A percentile compares a stretch with the other conserved stretches of the same genome.
Conservation (phyloP, 2,797 vertebrate species). For the Sardinella longiceps region DNA sequence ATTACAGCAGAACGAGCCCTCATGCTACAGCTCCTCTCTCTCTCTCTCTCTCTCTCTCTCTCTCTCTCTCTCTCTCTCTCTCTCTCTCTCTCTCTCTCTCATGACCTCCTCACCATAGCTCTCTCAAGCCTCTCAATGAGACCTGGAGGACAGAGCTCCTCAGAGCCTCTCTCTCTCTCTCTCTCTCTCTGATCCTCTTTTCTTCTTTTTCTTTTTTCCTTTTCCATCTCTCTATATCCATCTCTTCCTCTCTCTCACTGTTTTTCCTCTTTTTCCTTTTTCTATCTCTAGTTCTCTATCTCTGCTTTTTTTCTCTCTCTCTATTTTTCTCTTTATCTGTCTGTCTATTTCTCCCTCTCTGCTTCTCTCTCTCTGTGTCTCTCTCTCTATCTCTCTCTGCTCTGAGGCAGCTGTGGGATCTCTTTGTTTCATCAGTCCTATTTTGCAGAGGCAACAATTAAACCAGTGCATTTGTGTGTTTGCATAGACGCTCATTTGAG, state of each 20-base stretch:
- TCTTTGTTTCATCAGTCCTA: background rate
- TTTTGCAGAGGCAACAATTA: background rate
- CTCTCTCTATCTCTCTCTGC: background rate
- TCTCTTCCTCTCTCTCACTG: background rate
- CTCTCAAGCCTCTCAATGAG: background rate
- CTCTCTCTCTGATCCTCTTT: background rate
- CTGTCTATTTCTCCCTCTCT: background rate
- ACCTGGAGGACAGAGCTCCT: background rate
- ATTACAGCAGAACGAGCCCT: background rate
- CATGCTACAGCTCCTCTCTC: background rate
- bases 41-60: too few relatives aligned
- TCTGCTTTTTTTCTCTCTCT: background rate
- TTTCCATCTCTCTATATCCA: background rate
- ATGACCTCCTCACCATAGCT: background rate
- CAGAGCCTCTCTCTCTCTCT: background rate
- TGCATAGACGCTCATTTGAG: conserved; percentile 22
- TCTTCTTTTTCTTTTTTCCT: background rate
- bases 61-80: too few relatives aligned
- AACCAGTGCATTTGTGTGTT: background rate
- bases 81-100: too few relatives aligned
- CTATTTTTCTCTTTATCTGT: background rate
- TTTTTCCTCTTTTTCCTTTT: background rate
- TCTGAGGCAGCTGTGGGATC: background rate
- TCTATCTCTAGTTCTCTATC: background rate
- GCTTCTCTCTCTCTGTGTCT: background rate